These are phyloP conservation scores for Poecile montanus DNA, from an alignment of 2,797 vertebrate genomes.

Conservation along the genomic window DNA sequence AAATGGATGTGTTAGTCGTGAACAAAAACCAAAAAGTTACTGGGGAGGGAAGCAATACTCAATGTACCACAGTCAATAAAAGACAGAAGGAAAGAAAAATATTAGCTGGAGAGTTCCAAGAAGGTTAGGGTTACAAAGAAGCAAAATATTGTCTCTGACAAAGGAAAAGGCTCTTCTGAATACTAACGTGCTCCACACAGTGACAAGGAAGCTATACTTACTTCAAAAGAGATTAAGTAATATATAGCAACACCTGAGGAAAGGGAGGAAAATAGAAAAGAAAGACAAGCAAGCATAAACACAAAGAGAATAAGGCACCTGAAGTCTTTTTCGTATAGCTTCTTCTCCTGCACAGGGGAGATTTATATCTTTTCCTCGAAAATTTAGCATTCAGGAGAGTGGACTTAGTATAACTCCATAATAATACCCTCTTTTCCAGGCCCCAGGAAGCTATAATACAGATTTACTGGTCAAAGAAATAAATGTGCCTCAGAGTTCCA, in stretches of 20 bases:
- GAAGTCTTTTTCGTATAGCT: slow-evolving; percentile 37
- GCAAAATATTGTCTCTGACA: slow-evolving; percentile 52
- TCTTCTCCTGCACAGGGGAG: slow-evolving; percentile 14
- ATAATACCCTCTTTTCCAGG: slow-evolving; percentile 44
- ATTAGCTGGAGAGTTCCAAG: slow-evolving; percentile 41
- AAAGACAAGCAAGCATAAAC: slow-evolving; percentile 18
- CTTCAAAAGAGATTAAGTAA: slow-evolving; percentile 52
- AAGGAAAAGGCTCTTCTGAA: slow-evolving; percentile 37
- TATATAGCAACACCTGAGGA: slow-evolving; percentile 7
- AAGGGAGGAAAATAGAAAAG: background rate
- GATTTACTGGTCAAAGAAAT: slow-evolving; percentile 59
- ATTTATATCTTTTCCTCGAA: slow-evolving; percentile 47
- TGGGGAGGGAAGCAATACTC: background rate
- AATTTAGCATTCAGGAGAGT: slow-evolving; percentile 38
- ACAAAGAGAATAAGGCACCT: slow-evolving; percentile 22
- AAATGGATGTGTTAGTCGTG: background rate
- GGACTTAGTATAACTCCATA: slow-evolving; percentile 49
- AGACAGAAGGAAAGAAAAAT: slow-evolving; percentile 14
- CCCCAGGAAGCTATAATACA: slow-evolving; percentile 57
- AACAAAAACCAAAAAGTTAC: slow-evolving; percentile 8
- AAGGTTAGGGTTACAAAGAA: slow-evolving; percentile 53
- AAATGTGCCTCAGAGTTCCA: slow-evolving; percentile 40
- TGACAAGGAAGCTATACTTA: slow-evolving; percentile 23
- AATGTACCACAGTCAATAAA: slow-evolving; percentile 4
- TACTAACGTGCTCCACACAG: slow-evolving; percentile 17